A percentile compares a stretch with the other conserved stretches of the same genome.
Evolutionary conservation across 2,113 vertebrate species (phyloP).

Genomic region (Agapornis roseicollis): DNA sequence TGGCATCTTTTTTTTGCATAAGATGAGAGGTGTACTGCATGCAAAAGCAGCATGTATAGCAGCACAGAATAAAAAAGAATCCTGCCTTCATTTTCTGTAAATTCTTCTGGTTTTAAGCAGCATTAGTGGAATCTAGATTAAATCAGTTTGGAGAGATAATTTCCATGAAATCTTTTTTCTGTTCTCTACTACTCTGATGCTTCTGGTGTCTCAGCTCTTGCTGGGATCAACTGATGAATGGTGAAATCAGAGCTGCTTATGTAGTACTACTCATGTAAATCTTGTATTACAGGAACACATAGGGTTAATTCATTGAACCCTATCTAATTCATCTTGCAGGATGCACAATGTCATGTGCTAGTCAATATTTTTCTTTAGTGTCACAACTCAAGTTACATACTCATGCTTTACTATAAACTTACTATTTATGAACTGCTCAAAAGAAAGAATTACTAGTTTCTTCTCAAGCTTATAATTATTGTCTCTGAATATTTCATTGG

Average conservation of each 20-base stretch:
- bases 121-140: background rate
- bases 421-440: background rate
- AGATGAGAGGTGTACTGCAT: background rate
- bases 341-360: background rate
- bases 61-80: background rate
- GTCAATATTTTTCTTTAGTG: background rate
- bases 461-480: slow-evolving; percentile 37
- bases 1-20: background rate
- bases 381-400: background rate
- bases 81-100: background rate
- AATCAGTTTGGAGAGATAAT: background rate
- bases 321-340: background rate
- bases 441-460: slow-evolving; percentile 21
- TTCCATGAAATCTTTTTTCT: background rate
- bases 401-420: background rate
- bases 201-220: background rate
- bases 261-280: background rate
- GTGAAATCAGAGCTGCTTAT: background rate
- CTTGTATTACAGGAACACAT: background rate
- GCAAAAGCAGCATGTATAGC: background rate
- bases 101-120: background rate
- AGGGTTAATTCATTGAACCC: background rate
- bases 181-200: background rate
- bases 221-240: background rate
- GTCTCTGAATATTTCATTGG: slow-evolving; percentile 30